Percentiles rank a stretch among this genome's conserved stretches.
Conservation (phyloP, 2,113 vertebrate species). For the Poecilia latipinna region DNA sequence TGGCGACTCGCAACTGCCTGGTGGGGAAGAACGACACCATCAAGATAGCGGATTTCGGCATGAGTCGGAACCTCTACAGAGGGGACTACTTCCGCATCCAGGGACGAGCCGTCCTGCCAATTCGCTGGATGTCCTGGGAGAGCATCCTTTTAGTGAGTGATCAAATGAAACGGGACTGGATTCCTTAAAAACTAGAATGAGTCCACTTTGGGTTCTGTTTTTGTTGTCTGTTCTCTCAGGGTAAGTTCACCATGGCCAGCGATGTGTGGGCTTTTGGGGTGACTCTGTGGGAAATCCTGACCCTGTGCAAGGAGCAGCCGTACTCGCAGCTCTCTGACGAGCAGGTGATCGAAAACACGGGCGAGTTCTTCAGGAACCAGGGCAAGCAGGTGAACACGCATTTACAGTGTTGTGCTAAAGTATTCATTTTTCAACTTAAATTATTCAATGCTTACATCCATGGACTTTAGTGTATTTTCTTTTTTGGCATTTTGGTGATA, state of each 20-base stretch:
- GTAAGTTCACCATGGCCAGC: conserved; percentile 96
- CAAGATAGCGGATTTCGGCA: conserved; percentile 98
- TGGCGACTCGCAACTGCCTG: conserved; percentile 96
- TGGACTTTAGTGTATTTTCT: background rate
- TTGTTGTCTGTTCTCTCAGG: conserved; percentile 73
- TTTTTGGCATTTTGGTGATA: background rate
- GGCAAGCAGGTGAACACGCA: conserved; percentile 85
- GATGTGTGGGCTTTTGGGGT: conserved; percentile 96
- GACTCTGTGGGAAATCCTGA: conserved; percentile 95
- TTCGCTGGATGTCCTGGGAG: conserved; percentile 99
- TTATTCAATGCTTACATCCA: background rate
- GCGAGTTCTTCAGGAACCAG: conserved; percentile 96
- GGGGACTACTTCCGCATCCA: conserved; percentile 98
- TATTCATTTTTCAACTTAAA: background rate
- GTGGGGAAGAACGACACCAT: conserved; percentile 94
- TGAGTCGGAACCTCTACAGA: conserved; percentile 97
- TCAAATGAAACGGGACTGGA: background rate
- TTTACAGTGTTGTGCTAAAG: background rate
- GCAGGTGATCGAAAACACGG: conserved; percentile 97
- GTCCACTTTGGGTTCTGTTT: background rate
- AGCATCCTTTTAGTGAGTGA: conserved; percentile 91
- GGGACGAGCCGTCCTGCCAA: conserved; percentile 95
- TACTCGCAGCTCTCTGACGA: conserved; percentile 94
- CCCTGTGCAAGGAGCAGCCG: conserved; percentile 92
- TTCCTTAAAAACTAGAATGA: background rate